Evolutionary conservation across 1,140 invertebrate genomes (phyloP).

Genomic region (Aphaenogaster rudis): DNA sequence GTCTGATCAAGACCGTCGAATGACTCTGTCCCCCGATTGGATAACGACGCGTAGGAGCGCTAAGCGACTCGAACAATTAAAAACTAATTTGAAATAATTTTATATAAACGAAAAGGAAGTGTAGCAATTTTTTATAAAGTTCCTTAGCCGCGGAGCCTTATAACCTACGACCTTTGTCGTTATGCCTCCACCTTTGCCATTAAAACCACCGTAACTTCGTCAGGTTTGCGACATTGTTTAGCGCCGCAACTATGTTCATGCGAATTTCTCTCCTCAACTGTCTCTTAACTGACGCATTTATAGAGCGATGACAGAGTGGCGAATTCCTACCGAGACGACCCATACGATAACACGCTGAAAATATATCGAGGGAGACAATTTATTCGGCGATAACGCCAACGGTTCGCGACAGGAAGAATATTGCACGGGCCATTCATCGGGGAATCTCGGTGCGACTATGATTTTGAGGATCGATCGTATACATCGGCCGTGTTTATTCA

Average conservation of each 20-base stretch:
- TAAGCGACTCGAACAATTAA: neutral
- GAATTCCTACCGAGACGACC: neutral
- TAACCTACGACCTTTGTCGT: constrained; percentile 2
- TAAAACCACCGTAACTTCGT: constrained; percentile 48
- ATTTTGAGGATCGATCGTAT: constrained; percentile 15
- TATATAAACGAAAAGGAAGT: neutral
- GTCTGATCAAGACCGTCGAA: neutral
- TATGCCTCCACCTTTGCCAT: neutral
- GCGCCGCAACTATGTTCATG: constrained; percentile 45
- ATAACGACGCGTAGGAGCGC: neutral
- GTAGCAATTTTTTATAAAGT: neutral
- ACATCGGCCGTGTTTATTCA: constrained; percentile 33
- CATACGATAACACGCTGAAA: neutral
- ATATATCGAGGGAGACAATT: neutral
- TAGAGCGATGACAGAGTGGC: constrained; percentile 18
- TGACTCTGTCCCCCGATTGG: neutral
- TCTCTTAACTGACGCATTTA: constrained; percentile 52
- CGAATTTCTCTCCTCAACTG: constrained; percentile 50
- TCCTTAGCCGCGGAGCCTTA: neutral
- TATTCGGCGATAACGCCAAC: neutral
- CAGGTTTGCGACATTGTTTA: constrained; percentile 52
- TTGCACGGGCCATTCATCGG: neutral
- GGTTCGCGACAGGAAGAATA: neutral
- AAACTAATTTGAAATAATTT: neutral
- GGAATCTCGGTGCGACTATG: neutral